Conservation (phyloP, 2,888 invertebrate genomes). For the Epinotia bilunana region DNA sequence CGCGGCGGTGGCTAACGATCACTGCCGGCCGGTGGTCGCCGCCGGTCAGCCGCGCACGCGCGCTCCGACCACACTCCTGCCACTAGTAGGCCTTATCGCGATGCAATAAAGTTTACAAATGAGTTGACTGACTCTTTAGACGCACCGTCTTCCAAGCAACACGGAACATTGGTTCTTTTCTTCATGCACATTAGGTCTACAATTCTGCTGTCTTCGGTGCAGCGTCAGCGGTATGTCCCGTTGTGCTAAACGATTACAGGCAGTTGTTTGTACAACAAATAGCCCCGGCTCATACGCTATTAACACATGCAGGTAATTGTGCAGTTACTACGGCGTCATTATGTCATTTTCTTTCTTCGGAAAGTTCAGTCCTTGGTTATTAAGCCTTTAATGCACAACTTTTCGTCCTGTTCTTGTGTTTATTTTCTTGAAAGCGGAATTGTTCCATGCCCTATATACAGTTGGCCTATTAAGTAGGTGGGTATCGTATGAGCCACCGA, state of each 20-base stretch:
- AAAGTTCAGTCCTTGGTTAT: background rate
- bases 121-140: constrained; percentile 5
- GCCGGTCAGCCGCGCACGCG: constrained; percentile 40
- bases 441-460: too few relatives aligned
- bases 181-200: background rate
- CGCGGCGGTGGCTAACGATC: constrained; percentile 38
- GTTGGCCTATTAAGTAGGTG: constrained; percentile 12
- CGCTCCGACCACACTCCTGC: constrained; percentile 6
- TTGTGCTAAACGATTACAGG: constrained; percentile 11
- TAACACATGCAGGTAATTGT: constrained; percentile 31
- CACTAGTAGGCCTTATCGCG: constrained; percentile 14
- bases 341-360: constrained; percentile 9
- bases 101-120: constrained; percentile 22
- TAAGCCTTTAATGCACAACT: background rate
- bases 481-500: constrained; percentile 4
- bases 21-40: constrained; percentile 32
- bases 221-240: background rate
- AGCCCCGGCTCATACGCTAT: constrained; percentile 32
- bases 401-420: background rate
- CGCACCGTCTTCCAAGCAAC: constrained; percentile 9
- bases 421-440: background rate
- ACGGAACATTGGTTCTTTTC: background rate
- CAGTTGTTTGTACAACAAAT: constrained; percentile 36
- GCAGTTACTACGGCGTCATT: constrained; percentile 11
- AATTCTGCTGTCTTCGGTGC: background rate